phyloP scores from a whole-genome alignment of 2,113 vertebrate species.

The Ceuthmochares aereus region DNA sequence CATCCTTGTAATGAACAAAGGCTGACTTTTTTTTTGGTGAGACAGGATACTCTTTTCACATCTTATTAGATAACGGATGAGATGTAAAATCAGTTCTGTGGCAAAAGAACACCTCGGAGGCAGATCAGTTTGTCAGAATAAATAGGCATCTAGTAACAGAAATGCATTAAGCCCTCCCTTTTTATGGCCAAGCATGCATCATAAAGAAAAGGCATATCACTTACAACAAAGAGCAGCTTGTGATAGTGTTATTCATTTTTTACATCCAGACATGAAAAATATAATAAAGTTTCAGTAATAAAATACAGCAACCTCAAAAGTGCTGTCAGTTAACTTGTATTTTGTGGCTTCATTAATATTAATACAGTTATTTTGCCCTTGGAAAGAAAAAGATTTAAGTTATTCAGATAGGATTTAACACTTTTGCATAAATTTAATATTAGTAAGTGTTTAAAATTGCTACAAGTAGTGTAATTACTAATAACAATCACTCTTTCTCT shows the following conservation, averaged over 20 bases:
- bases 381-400: constrained; percentile 34
- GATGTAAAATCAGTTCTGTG: constrained; percentile 73
- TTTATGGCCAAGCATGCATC: constrained; percentile 49
- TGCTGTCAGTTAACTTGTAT: constrained; percentile 9
- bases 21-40: background rate
- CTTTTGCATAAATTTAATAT: constrained; percentile 28
- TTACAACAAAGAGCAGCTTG: constrained; percentile 51
- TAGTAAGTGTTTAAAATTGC: constrained; percentile 20
- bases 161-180: constrained; percentile 58
- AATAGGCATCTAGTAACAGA: constrained; percentile 73
- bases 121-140: constrained; percentile 77
- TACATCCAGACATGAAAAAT: constrained; percentile 27
- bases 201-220: constrained; percentile 37
- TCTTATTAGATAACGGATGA: constrained; percentile 74
- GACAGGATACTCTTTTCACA: constrained; percentile 49
- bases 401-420: constrained; percentile 23
- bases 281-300: background rate
- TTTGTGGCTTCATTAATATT: constrained; percentile 50
- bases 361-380: constrained; percentile 36
- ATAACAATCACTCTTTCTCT: background rate
- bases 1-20: constrained; percentile 8
- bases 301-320: constrained; percentile 40
- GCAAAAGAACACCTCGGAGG: constrained; percentile 68
- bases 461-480: constrained; percentile 7
- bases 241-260: constrained; percentile 22